Percentiles rank a stretch among this genome's conserved stretches.
Evolutionary conservation across 2,113 vertebrate genomes (phyloP).

Genomic region (Numenius arquata): DNA sequence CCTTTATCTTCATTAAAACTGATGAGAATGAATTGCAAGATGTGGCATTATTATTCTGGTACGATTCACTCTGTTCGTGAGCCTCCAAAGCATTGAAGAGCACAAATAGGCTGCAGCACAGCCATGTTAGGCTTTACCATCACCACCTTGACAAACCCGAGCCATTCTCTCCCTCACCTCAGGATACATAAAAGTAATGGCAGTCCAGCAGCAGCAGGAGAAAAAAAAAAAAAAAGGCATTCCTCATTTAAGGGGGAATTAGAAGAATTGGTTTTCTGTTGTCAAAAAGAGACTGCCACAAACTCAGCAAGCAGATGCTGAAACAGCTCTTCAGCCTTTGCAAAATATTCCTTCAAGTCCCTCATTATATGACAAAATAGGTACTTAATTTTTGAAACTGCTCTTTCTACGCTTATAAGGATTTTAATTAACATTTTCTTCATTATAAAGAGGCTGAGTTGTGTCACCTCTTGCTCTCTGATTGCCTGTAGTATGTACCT

Average conservation of each 20-base stretch:
- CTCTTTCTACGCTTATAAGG: not conserved
- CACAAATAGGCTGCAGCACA: not conserved
- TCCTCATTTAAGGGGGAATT: not conserved
- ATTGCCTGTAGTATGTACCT: not conserved
- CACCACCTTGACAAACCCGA: not conserved
- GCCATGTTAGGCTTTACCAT: not conserved
- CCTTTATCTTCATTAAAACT: constrained; percentile 72
- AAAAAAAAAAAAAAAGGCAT: not conserved
- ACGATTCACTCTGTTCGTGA: not conserved
- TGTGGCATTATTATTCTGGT: constrained; percentile 46
- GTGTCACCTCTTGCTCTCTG: not conserved
- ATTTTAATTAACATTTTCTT: not conserved
- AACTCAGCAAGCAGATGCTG: not conserved
- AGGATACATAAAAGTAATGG: not conserved
- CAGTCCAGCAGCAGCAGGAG: not conserved
- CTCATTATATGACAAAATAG: not conserved
- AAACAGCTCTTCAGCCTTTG: not conserved
- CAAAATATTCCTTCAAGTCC: not conserved
- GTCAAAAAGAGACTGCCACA: not conserved
- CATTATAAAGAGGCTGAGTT: not conserved
- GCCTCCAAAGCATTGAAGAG: constrained; percentile 5
- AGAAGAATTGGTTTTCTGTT: not conserved
- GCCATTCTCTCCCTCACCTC: not conserved
- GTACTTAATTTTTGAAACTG: not conserved
- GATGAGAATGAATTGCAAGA: constrained; percentile 66